phyloP scores from a whole-genome alignment of 2,797 vertebrate species.

The Smutsia temminckii region DNA sequence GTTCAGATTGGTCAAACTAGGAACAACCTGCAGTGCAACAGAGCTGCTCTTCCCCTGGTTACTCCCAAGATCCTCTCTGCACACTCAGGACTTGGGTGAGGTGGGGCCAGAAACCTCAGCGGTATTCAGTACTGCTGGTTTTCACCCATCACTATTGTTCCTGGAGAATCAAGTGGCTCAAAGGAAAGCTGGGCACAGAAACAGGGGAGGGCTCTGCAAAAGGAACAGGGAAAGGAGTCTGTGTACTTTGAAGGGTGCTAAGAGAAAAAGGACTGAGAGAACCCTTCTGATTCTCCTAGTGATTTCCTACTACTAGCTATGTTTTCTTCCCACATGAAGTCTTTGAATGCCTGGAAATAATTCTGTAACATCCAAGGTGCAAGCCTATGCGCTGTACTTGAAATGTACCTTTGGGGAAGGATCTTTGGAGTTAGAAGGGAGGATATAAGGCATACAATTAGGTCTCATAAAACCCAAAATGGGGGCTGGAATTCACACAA shows the following conservation, averaged over 20 bases:
- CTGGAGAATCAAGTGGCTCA: constrained; percentile 22
- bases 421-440: constrained; percentile 40
- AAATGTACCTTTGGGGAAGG: not conserved
- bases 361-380: not conserved
- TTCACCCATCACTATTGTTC: constrained; percentile 31
- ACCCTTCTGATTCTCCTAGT: not conserved
- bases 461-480: constrained; percentile 30
- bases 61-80: not conserved
- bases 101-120: not conserved
- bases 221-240: not conserved
- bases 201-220: not conserved
- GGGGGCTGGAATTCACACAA: constrained; percentile 18
- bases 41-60: not conserved
- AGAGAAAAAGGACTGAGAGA: not conserved
- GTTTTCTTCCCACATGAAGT: not conserved
- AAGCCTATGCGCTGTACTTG: not conserved
- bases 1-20: not conserved
- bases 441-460: constrained; percentile 38
- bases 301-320: not conserved
- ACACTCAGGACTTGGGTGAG: not conserved
- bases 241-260: not conserved
- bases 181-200: constrained; percentile 46
- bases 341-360: not conserved
- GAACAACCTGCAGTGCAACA: not conserved
- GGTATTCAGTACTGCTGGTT: constrained; percentile 5